Evolutionary conservation across 2,888 invertebrate species (phyloP).

Genomic region (Agrochola macilenta): DNA sequence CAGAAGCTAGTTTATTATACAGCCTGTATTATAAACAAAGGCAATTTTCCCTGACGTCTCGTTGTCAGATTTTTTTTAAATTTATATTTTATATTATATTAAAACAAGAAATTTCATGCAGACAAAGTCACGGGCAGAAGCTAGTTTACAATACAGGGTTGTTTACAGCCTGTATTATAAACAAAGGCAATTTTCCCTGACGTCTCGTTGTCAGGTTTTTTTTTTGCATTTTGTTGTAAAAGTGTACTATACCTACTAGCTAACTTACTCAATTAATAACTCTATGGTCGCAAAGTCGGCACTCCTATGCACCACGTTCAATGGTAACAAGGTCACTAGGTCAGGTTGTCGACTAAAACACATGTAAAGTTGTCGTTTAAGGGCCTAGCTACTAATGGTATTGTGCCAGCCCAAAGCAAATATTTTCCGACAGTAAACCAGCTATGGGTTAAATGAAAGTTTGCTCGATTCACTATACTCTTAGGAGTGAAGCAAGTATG

Average conservation of each 20-base stretch:
- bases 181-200: too few relatives aligned
- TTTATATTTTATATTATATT: too few relatives aligned
- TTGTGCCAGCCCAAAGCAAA: conserved; percentile 42
- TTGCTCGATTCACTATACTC: background rate
- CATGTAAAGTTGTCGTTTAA: conserved; percentile 28
- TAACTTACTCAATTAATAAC: background rate
- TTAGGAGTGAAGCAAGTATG: background rate
- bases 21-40: too few relatives aligned
- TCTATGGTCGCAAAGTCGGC: conserved; percentile 27
- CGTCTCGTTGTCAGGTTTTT: background rate
- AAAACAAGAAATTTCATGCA: background rate
- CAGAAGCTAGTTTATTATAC: background rate
- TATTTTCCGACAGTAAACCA: conserved; percentile 41
- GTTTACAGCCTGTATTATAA: background rate
- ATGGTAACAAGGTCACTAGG: conserved; percentile 50
- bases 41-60: too few relatives aligned
- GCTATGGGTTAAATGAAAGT: conserved; percentile 43
- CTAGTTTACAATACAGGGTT: too few relatives aligned
- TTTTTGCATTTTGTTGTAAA: background rate
- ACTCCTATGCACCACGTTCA: conserved; percentile 30
- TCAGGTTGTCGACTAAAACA: conserved; percentile 46
- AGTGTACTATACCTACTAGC: background rate
- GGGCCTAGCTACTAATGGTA: conserved; percentile 39
- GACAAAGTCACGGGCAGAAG: background rate
- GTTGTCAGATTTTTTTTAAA: background rate